A percentile compares a stretch with the other conserved stretches of the same genome.
Evolutionary conservation across 2,888 invertebrate genomes (phyloP).

Genomic region (Drosophila austrosaltans): DNA sequence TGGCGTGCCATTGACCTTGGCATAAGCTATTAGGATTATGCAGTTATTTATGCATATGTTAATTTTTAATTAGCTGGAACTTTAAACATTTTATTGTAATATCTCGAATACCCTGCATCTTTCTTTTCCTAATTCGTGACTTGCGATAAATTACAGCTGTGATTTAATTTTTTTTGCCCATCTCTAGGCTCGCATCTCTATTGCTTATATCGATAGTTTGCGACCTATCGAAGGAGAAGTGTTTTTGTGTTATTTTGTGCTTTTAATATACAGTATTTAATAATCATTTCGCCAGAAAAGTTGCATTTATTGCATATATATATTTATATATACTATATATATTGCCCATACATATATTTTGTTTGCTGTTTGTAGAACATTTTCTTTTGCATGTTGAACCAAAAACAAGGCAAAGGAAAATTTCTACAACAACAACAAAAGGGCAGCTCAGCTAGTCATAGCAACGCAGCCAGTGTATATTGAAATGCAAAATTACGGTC

Average conservation of each 20-base stretch:
- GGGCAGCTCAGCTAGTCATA: conserved; percentile 57
- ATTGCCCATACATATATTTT: conserved; percentile 38
- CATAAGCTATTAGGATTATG: too few relatives aligned
- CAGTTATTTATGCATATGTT: too few relatives aligned
- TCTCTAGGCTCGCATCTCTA: neutral
- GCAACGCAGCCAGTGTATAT: conserved; percentile 64
- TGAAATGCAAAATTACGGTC: conserved; percentile 72
- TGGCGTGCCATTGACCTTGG: too few relatives aligned
- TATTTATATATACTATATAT: conserved; percentile 7
- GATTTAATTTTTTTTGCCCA: neutral
- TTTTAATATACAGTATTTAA: conserved; percentile 35
- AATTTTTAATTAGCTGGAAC: too few relatives aligned
- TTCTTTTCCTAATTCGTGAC: neutral
- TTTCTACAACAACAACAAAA: conserved; percentile 57
- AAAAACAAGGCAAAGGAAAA: conserved; percentile 56
- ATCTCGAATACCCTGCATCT: too few relatives aligned
- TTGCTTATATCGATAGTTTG: conserved; percentile 1
- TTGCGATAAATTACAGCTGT: neutral
- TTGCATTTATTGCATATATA: conserved; percentile 17
- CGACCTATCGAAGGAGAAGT: conserved; percentile 10
- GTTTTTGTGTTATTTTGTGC: conserved; percentile 9
- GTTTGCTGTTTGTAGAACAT: conserved; percentile 61
- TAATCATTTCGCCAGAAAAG: conserved; percentile 28
- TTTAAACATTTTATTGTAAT: too few relatives aligned
- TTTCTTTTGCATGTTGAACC: conserved; percentile 67